These are phyloP conservation scores for Acanthosepion lycidas DNA, from an alignment of 2,888 invertebrate species.

Conservation along the genomic window DNA sequence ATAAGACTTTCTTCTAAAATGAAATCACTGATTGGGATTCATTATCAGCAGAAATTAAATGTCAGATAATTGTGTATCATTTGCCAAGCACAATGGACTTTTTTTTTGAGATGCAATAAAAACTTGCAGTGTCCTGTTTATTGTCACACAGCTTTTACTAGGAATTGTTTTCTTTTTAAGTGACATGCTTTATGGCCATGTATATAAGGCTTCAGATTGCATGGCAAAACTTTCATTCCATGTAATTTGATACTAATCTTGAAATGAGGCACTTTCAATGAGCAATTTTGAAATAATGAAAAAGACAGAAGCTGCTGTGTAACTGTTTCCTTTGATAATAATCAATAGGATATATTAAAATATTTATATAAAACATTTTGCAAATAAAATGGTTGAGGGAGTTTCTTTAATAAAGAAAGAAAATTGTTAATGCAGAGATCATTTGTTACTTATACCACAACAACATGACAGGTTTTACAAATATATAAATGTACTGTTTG, in stretches of 20 bases:
- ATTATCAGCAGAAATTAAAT: neutral
- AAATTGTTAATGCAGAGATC: no score
- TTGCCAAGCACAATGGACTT: neutral
- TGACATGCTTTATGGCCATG: neutral
- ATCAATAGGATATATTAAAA: neutral
- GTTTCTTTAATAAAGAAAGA: neutral
- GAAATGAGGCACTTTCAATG: neutral
- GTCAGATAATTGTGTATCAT: neutral
- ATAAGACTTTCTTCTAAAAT: neutral
- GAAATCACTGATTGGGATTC: neutral
- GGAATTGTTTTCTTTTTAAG: neutral
- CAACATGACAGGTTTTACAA: no score
- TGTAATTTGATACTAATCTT: neutral
- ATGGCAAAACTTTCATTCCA: neutral
- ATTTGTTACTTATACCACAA: no score
- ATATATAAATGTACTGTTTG: no score
- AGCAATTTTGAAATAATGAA: neutral
- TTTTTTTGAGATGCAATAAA: neutral
- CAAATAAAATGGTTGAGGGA: neutral
- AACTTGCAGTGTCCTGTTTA: neutral
- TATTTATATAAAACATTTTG: neutral
- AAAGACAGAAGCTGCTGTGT: neutral
- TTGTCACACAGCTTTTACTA: neutral
- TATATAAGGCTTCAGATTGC: neutral
- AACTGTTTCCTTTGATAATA: neutral